Evolutionary conservation across 2,888 invertebrate genomes (phyloP), one percentile per base, ranked within the genome.

Genomic region (Hemaris fuciformis): DNA sequence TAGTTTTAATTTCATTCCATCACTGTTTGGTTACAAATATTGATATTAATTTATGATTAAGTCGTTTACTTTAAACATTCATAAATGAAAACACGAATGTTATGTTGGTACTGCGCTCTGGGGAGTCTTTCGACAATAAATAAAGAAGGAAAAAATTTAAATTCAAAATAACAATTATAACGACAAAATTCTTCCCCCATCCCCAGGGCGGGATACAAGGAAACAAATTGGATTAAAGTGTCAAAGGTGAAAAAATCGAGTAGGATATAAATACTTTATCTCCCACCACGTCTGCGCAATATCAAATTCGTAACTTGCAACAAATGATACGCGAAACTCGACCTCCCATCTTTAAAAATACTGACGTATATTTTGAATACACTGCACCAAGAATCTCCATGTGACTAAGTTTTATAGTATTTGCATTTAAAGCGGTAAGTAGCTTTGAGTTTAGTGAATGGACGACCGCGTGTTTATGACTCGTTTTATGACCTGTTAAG

Each of bases 181-280:
- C 80, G 80, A 83, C 74, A 81, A 84, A 79, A 83, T 82, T 84
- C 81, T 84, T 83, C 86, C 90, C 89, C 87, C 69, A 73, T 91
- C 92, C 89, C 91, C 68, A 68, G 91, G 87, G 92, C 75, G 76
- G 79, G 74, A 87, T 89, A 83, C 80, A 87, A 87, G 85, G 80
- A 88, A 91, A 89, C 89, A 91, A 92, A 92, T 91, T 91, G 88
- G 91, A 92, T 92, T 91, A 91, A 90, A 91, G 83, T 91, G 91
- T 91, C 91, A 92, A 91, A 92, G 91, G 89, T 91, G 87, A 89
- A 88, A 91, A 91, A 91, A 91, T 89, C 73, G 77, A 76, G 82
- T 68, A n/a, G n/a, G n/a, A 61, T 22, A 60, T 74, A 78, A 83
- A 85, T 85, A 84, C 80, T 86, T 84, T 83, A 84, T 86, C 79